Percentiles rank a stretch among this genome's conserved stretches.
Conservation (phyloP, 2,888 invertebrate genomes). For the Strigamia transsilvanica region DNA sequence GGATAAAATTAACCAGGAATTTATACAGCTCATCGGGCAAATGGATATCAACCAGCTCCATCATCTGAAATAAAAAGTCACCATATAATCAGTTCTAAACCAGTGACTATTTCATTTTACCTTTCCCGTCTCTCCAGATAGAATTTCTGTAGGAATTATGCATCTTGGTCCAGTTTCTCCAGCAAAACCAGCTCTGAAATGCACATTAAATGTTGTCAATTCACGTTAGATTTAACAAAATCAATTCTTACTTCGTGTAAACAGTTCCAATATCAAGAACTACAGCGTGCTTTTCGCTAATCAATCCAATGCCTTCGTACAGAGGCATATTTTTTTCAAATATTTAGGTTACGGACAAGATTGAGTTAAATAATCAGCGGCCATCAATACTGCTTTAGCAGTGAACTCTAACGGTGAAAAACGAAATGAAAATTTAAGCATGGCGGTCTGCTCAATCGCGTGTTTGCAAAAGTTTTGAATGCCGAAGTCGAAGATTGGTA, state of each 20-base stretch:
- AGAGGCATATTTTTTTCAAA: constrained; percentile 65
- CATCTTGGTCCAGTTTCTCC: constrained; percentile 88
- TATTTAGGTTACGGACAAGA: neutral
- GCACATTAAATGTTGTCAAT: constrained; percentile 39
- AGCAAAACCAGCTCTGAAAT: constrained; percentile 85
- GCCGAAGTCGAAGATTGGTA: neutral
- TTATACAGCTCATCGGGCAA: constrained; percentile 74
- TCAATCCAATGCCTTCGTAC: constrained; percentile 80
- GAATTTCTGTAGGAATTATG: constrained; percentile 82
- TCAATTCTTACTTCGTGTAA: constrained; percentile 82
- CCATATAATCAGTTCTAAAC: neutral
- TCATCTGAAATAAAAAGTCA: constrained; percentile 56
- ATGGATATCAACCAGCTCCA: constrained; percentile 59
- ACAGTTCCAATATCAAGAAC: constrained; percentile 89
- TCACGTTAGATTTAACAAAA: constrained; percentile 11
- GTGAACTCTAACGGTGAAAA: neutral
- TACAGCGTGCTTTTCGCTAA: constrained; percentile 87
- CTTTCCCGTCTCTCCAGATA: constrained; percentile 69
- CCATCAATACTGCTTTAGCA: neutral
- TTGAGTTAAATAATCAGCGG: neutral
- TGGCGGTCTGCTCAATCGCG: constrained; percentile 28
- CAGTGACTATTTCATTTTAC: neutral
- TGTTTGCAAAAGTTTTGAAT: neutral
- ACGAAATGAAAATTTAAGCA: constrained; percentile 3
- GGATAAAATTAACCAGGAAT: constrained; percentile 86